phyloP scores from a whole-genome alignment of 2,888 invertebrate genomes.

The Aproaerema taeniolella region DNA sequence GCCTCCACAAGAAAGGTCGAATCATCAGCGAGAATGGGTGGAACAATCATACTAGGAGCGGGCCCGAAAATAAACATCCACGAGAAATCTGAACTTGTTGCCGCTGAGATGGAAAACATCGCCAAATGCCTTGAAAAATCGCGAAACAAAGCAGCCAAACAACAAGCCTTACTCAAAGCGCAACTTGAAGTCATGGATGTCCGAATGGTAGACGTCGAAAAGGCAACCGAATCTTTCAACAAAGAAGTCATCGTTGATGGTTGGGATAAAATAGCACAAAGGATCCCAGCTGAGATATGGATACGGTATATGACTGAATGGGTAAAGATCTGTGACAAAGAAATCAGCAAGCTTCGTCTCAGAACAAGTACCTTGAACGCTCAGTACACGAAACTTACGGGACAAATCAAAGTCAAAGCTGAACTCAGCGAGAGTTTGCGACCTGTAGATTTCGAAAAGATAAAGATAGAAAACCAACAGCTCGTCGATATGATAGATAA shows the following conservation, averaged over 20 bases:
- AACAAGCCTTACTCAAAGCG: conserved; percentile 60
- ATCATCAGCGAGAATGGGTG: conserved; percentile 50
- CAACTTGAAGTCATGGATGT: conserved; percentile 76
- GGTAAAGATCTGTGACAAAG: conserved; percentile 71
- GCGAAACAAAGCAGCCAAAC: conserved; percentile 43
- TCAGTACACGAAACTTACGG: conserved; percentile 70
- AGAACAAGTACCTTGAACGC: conserved; percentile 74
- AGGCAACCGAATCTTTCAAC: conserved; percentile 66
- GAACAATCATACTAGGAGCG: conserved; percentile 31
- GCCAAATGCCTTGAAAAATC: conserved; percentile 40
- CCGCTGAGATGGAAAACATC: conserved; percentile 68
- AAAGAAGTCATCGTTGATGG: conserved; percentile 69
- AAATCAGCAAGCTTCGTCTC: conserved; percentile 77
- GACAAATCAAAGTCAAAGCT: conserved; percentile 71
- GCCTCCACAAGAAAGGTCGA: conserved; percentile 48
- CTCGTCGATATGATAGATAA: conserved; percentile 69
- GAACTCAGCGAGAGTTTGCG: conserved; percentile 78
- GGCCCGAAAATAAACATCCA: conserved; percentile 68
- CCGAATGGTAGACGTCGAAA: conserved; percentile 65
- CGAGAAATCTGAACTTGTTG: conserved; percentile 69
- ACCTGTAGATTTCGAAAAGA: conserved; percentile 80
- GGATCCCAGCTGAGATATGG: conserved; percentile 80
- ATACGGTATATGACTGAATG: conserved; percentile 79
- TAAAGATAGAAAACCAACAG: conserved; percentile 78
- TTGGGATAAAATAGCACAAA: conserved; percentile 76